These are phyloP conservation scores for Drosophila elegans DNA, from an alignment of 1,140 invertebrate genomes.

Conservation along the genomic window DNA sequence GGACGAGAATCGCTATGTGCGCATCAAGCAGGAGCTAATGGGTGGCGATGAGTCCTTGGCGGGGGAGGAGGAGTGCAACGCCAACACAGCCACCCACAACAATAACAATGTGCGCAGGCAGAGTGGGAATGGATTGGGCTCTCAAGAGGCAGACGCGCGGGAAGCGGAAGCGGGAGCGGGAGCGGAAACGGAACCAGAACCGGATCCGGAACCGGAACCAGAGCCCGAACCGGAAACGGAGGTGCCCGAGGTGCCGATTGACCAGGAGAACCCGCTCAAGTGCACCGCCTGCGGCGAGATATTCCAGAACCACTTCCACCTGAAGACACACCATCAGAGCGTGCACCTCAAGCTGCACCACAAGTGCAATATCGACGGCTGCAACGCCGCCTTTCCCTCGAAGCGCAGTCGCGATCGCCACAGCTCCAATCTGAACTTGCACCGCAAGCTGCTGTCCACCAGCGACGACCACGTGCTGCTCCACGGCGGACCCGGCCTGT, in stretches of 20 bases:
- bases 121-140: slow-evolving; percentile 14
- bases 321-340: slow-evolving; percentile 98
- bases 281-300: slow-evolving; percentile 97
- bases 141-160: background rate
- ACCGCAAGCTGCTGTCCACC: slow-evolving; percentile 94
- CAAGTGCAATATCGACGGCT: slow-evolving; percentile 97
- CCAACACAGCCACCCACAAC: slow-evolving; percentile 21
- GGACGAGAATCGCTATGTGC: slow-evolving; percentile 70
- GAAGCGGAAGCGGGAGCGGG: background rate
- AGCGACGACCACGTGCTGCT: slow-evolving; percentile 85
- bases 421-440: slow-evolving; percentile 95
- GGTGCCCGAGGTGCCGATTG: slow-evolving; percentile 93
- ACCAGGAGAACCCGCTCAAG: slow-evolving; percentile 89
- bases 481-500: slow-evolving; percentile 38
- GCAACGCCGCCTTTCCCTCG: slow-evolving; percentile 97
- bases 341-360: slow-evolving; percentile 98
- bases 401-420: slow-evolving; percentile 96
- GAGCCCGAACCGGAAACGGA: slow-evolving; percentile 42
- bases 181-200: slow-evolving; percentile 6
- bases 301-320: slow-evolving; percentile 97
- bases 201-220: background rate
- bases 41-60: slow-evolving; percentile 47
- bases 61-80: slow-evolving; percentile 4
- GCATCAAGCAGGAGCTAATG: slow-evolving; percentile 69
- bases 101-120: slow-evolving; percentile 32